phyloP scores from a whole-genome alignment of 1,140 invertebrate species.

The Hermatobates lingyangjiaoensis region DNA sequence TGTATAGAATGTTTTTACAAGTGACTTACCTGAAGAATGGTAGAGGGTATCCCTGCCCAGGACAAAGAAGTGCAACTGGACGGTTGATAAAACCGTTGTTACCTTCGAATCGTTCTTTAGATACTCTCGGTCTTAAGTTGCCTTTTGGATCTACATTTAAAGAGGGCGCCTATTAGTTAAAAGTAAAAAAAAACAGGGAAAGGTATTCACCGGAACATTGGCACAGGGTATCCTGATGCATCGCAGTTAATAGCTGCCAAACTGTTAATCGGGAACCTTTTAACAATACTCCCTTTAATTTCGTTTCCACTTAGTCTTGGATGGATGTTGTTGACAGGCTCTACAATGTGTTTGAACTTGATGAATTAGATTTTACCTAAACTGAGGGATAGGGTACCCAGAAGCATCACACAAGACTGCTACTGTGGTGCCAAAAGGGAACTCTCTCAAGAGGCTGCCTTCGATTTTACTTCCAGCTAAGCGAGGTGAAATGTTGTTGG shows the following conservation, averaged over 20 bases:
- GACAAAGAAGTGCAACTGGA: slow-evolving; percentile 29
- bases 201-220: slow-evolving; percentile 16
- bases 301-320: slow-evolving; percentile 16
- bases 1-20: too few relatives aligned
- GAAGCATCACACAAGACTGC: slow-evolving; percentile 59
- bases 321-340: slow-evolving; percentile 18
- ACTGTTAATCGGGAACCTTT: slow-evolving; percentile 10
- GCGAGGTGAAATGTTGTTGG: slow-evolving; percentile 31
- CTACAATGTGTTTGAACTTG: slow-evolving; percentile 7
- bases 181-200: neutral
- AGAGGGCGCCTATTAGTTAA: neutral
- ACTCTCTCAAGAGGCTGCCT: too few relatives aligned
- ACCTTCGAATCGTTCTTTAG: slow-evolving; percentile 33
- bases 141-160: slow-evolving; percentile 38
- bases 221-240: slow-evolving; percentile 19
- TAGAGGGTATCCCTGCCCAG: slow-evolving; percentile 32
- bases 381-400: slow-evolving; percentile 49
- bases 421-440: too few relatives aligned
- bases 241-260: slow-evolving; percentile 18
- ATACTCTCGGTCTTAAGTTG: slow-evolving; percentile 41
- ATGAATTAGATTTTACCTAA: slow-evolving; percentile 31
- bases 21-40: slow-evolving; percentile 30
- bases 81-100: slow-evolving; percentile 19
- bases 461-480: slow-evolving; percentile 23
- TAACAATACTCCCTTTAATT: slow-evolving; percentile 19